Evolutionary conservation across 2,113 vertebrate genomes (phyloP), one percentile per base, ranked within the genome.

Genomic region (Aythya baeri): DNA sequence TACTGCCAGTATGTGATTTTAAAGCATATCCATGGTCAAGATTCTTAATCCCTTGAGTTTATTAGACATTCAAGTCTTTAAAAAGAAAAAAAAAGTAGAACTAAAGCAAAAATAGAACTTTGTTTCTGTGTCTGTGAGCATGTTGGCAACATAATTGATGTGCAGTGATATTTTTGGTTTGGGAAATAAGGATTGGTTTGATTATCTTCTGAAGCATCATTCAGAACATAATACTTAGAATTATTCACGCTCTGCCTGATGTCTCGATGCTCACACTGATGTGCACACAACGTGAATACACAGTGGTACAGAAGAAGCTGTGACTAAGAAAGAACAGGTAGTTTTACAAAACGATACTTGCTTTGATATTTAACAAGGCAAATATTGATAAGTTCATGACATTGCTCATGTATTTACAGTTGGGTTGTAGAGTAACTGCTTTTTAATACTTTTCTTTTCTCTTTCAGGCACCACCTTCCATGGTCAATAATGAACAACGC

Each of bases 401-500:
- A 13, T 44, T 58, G 25, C 13, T 81, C 4, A 9, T 25, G 11
- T 65, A 17, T 65, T 91, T 95, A 43, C 72, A 72, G 7, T 68
- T 8, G 4, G 49, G 26, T 36, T 50, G 6, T 32, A 31, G 63
- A 20, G 34, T 77, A 72, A 34, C 50, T 57, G 4, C 7, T 9
- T 74, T 79, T 88, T n/a, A 63, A 29, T 74, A 55, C 49, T 86
- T 23, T 55, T 72, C 50, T 44, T 66, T 52, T 66, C 32, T 78
- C 83, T 93, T 80, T 84, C 96, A 99, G 99, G 99, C 99, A 96
- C 99, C 99, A 95, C 99, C 99, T 80, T 99, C 99, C 98, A 99
- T 99, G 99, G 99, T 99, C 98, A 99, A 98, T 96, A 99, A 98
- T 91, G 99, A 99, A 59, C 99, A 99, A 96, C 98, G 99, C 52